Percentiles rank a stretch among this genome's conserved stretches.
These are phyloP conservation scores for Caloenas nicobarica DNA, from an alignment of 2,113 vertebrate genomes.

Conservation along the genomic window DNA sequence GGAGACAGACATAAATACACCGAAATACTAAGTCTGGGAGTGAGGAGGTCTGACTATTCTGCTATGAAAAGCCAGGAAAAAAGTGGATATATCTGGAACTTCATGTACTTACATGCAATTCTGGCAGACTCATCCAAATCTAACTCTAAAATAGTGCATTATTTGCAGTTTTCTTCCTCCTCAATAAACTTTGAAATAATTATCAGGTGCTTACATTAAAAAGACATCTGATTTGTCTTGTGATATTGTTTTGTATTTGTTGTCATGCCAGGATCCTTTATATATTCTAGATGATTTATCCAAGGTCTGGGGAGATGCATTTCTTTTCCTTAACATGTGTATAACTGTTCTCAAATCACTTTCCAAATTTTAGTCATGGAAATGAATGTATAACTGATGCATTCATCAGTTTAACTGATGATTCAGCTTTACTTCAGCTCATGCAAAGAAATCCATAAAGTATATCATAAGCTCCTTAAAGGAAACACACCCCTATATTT, in stretches of 20 bases:
- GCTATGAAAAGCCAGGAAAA: neutral
- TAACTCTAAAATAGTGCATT: neutral
- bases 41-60: neutral
- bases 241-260: neutral
- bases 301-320: neutral
- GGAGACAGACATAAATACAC: neutral
- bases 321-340: neutral
- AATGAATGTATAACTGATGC: neutral
- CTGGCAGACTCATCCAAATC: neutral
- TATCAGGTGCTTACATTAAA: neutral
- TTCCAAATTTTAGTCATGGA: neutral
- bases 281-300: neutral
- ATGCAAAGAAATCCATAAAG: neutral
- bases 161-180: neutral
- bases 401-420: neutral
- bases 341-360: neutral
- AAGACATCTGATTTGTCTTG: neutral
- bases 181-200: neutral
- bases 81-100: neutral
- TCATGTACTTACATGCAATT: neutral
- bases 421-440: neutral
- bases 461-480: neutral
- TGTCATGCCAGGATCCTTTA: neutral
- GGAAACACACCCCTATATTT: neutral
- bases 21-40: neutral